Evolutionary conservation across 2,888 invertebrate species (phyloP).

Genomic region (Cataglyphis livida): DNA sequence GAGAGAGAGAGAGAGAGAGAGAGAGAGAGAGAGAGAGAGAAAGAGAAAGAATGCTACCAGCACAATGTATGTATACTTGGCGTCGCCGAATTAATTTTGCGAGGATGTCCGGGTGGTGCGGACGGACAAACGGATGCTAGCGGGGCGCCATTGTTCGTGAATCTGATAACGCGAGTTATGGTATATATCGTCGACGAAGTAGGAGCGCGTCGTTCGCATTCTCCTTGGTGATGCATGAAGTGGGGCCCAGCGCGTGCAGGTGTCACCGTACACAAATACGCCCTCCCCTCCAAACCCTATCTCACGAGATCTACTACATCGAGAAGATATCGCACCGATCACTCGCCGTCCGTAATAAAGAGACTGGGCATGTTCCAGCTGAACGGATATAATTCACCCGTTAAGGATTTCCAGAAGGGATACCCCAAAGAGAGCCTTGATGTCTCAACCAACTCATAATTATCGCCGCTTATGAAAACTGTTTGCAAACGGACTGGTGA

Average conservation of each 20-base stretch:
- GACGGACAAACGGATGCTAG: conserved; percentile 66
- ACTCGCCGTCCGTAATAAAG: conserved; percentile 44
- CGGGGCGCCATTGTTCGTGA: conserved; percentile 76
- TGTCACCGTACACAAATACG: conserved; percentile 82
- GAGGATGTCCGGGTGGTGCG: conserved; percentile 53
- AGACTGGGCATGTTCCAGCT: conserved; percentile 54
- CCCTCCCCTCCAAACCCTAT: conserved; percentile 70
- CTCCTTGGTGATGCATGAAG: conserved; percentile 77
- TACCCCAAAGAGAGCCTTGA: not conserved
- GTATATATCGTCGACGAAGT: conserved; percentile 64
- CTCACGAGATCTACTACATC: conserved; percentile 81
- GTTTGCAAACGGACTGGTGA: not conserved
- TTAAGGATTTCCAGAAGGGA: conserved; percentile 10
- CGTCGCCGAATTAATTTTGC: conserved; percentile 37
- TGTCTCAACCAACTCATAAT: conserved; percentile 2
- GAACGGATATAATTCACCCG: conserved; percentile 46
- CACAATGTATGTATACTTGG: not conserved
- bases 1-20: not conserved
- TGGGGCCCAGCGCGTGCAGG: conserved; percentile 78
- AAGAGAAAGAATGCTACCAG: not conserved
- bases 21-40: not conserved
- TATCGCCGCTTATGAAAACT: not conserved
- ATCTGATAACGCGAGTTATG: conserved; percentile 74
- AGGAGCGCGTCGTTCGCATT: conserved; percentile 70
- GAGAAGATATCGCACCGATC: conserved; percentile 69